A percentile compares a stretch with the other conserved stretches of the same genome.
These are phyloP conservation scores for Latrodectus geometricus DNA, from an alignment of 1,140 invertebrate genomes.

Conservation along the genomic window DNA sequence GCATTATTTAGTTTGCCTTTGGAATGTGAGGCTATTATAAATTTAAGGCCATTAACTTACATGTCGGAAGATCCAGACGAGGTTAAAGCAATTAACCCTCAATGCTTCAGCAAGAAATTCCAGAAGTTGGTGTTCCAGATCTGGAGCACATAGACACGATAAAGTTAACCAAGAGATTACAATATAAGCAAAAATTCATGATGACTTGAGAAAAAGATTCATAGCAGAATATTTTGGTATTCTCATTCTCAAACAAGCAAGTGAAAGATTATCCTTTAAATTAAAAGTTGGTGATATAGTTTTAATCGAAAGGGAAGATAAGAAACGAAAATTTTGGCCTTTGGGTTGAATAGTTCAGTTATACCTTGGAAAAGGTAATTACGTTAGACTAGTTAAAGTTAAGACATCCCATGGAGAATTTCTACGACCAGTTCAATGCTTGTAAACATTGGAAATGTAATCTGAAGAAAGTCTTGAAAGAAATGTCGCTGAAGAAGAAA, in stretches of 20 bases:
- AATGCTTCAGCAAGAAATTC: constrained; percentile 11
- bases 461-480: no score
- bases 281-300: neutral
- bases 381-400: neutral
- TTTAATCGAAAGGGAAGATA: neutral
- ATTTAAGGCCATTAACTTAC: constrained; percentile 8
- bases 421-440: neutral
- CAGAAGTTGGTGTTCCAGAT: neutral
- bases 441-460: neutral
- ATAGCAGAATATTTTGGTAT: neutral
- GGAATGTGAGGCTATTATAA: constrained; percentile 11
- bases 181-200: neutral
- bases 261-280: neutral
- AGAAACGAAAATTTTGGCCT: neutral
- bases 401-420: neutral
- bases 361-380: neutral
- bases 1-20: no score
- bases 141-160: neutral
- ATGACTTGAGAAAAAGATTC: neutral
- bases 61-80: constrained; percentile 8
- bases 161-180: neutral
- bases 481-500: no score
- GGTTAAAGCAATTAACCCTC: no score
- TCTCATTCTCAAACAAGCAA: neutral
- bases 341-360: neutral